These are phyloP conservation scores for Euglossa dilemma DNA, from an alignment of 1,140 invertebrate genomes.

Conservation along the genomic window DNA sequence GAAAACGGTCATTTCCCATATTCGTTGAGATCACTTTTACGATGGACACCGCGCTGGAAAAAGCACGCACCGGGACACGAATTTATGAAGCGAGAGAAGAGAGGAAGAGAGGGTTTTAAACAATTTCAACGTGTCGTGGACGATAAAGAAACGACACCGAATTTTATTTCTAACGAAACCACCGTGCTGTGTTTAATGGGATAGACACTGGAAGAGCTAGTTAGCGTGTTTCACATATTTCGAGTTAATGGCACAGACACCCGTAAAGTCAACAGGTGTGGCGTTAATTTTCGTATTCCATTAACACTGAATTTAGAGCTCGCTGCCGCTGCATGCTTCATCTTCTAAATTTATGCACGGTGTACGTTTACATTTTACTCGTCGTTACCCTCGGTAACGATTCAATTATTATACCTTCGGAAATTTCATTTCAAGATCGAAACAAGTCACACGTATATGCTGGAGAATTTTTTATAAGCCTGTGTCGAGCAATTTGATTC, in stretches of 20 bases:
- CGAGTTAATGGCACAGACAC: not conserved
- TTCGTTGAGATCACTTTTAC: not conserved
- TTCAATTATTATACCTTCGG: too few relatives aligned
- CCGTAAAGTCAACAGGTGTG: conserved; percentile 15
- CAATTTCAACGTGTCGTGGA: not conserved
- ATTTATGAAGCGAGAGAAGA: not conserved
- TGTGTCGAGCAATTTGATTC: too few relatives aligned
- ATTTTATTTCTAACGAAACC: not conserved
- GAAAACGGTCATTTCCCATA: too few relatives aligned
- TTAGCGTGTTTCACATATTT: conserved; percentile 1
- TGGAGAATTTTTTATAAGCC: too few relatives aligned
- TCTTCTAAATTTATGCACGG: not conserved
- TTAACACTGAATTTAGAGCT: not conserved
- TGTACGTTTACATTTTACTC: too few relatives aligned
- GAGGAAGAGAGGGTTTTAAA: not conserved
- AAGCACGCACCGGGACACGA: not conserved
- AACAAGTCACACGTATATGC: too few relatives aligned
- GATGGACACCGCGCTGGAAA: not conserved
- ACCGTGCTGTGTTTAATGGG: not conserved
- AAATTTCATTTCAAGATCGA: too few relatives aligned
- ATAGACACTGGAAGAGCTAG: not conserved
- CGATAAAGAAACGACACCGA: not conserved
- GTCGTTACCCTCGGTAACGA: too few relatives aligned
- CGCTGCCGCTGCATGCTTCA: not conserved
- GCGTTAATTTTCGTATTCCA: conserved; percentile 7